These are phyloP conservation scores for Pygmarrhopalites habei DNA, from an alignment of 1,140 invertebrate species.

Conservation along the genomic window DNA sequence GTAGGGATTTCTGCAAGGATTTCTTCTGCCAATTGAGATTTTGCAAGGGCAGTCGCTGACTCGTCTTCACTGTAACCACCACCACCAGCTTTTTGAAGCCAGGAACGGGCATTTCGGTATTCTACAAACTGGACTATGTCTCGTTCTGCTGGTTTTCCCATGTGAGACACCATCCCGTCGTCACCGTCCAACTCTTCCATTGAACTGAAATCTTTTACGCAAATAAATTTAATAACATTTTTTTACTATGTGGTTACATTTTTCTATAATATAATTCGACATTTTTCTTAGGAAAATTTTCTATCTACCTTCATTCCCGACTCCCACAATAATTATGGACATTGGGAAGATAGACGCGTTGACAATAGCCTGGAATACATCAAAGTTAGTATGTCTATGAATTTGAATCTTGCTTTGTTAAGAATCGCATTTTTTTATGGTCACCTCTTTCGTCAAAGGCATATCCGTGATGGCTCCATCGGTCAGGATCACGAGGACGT, in stretches of 20 bases:
- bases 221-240: too few species aligned
- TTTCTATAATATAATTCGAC: too few species aligned
- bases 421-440: too few species aligned
- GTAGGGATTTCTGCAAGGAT: conserved; percentile 55
- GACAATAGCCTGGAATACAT: too few species aligned
- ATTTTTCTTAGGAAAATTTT: too few species aligned
- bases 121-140: conserved; percentile 29
- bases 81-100: conserved; percentile 12
- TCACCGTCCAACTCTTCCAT: conserved; percentile 56
- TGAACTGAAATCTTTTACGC: conserved; percentile 51
- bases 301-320: conserved; percentile 48
- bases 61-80: not conserved
- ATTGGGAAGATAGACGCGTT: conserved; percentile 48
- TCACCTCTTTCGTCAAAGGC: conserved; percentile 52
- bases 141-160: conserved; percentile 45
- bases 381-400: too few species aligned
- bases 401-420: too few species aligned
- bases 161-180: conserved; percentile 46
- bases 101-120: conserved; percentile 22
- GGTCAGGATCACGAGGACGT: conserved; percentile 58
- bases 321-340: conserved; percentile 54
- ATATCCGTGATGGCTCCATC: conserved; percentile 60
- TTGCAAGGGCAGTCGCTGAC: not conserved
- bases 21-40: conserved; percentile 49
- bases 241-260: too few species aligned